Base-by-base conservation (phyloP, 1,140 invertebrate species). In the Bradynema listronoti region DNA sequence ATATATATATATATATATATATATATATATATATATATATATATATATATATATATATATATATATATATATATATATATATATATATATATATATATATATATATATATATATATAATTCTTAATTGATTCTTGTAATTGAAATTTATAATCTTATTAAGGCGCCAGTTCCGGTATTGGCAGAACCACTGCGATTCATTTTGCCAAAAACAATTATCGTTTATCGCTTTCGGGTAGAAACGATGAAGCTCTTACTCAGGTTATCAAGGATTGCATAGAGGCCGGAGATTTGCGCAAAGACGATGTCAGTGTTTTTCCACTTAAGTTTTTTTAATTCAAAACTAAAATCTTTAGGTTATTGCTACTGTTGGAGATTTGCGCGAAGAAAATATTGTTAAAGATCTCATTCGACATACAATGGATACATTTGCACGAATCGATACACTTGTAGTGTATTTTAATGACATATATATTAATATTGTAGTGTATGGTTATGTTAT, bases 101-200 rank as follows among this genome's bases (percentile, higher is more conserved):
- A n/a, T n/a, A n/a, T n/a, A n/a, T n/a, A n/a, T n/a, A n/a, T n/a
- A n/a, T n/a, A n/a, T n/a, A n/a, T n/a, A n/a, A n/a, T n/a, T n/a
- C n/a, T n/a, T n/a, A n/a, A n/a, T n/a, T n/a, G n/a, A n/a, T n/a
- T n/a, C n/a, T n/a, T n/a, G n/a, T n/a, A n/a, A n/a, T n/a, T n/a
- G n/a, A n/a, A 3, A 43, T 43, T 4, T 43, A 4, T 24, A 45
- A 56, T 36, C 11, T 56, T 29, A 22, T 14, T 11, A 9, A 61
- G 88, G 88, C 50, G 88, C 88, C 1, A 88, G 87, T 78, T 89
- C 87, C 32, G 89, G 89, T 1, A 90, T 91, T 41, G 66, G 66
- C 6, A 64, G 56, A 43, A 68, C 65, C 4, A 65, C 61, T n/a
- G 88, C 88, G 1, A 58, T 86, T 41, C 82, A 86, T 51, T 85